These are phyloP conservation scores for Amblyornis subalaris DNA, from an alignment of 2,113 vertebrate genomes.

Conservation along the genomic window DNA sequence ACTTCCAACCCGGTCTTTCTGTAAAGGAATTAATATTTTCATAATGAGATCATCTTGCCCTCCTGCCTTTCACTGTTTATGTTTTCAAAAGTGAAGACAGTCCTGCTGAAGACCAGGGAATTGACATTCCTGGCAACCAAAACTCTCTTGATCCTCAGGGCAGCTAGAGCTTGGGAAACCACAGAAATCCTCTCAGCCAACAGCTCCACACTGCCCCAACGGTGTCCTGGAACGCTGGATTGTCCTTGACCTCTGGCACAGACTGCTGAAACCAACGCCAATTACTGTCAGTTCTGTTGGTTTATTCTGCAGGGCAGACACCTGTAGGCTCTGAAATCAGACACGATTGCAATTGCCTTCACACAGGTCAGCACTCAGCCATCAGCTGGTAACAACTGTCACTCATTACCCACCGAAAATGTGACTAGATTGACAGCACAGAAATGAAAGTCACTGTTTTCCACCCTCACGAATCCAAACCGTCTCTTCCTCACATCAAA, in stretches of 20 bases:
- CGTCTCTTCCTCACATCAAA: neutral
- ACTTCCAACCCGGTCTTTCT: neutral
- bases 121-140: neutral
- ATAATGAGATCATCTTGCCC: neutral
- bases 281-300: slow-evolving; percentile 23
- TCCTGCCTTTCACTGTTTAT: neutral
- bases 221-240: neutral
- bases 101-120: neutral
- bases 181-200: neutral
- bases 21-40: neutral
- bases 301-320: neutral
- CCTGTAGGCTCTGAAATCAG: neutral
- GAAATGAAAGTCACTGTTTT: neutral
- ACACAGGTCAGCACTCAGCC: neutral
- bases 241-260: slow-evolving; percentile 6
- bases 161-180: neutral
- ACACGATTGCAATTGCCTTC: neutral
- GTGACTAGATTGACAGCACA: neutral
- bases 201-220: neutral
- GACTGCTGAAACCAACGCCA: neutral
- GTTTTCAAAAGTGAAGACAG: neutral
- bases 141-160: neutral
- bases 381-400: neutral
- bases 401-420: neutral
- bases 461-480: neutral